phyloP scores from a whole-genome alignment of 1,140 invertebrate species.

The Drosophila pseudoananassae region DNA sequence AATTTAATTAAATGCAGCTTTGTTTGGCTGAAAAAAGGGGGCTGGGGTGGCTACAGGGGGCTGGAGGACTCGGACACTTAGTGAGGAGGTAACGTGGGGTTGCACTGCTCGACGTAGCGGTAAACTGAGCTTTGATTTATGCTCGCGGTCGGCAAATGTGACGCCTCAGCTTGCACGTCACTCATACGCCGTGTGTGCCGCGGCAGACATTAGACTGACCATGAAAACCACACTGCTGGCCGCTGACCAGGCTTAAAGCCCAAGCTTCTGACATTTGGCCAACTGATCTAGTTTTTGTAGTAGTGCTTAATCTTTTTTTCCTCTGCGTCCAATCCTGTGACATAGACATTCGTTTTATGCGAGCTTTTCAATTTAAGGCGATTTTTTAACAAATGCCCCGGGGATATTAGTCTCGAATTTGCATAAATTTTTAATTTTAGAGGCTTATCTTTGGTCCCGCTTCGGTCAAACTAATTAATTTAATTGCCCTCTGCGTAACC shows the following conservation, averaged over 20 bases:
- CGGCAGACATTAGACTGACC: slow-evolving; percentile 53
- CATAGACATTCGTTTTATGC: slow-evolving; percentile 62
- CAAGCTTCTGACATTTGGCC: slow-evolving; percentile 76
- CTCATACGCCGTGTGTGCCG: slow-evolving; percentile 73
- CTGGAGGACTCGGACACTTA: not conserved
- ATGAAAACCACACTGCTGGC: slow-evolving; percentile 51
- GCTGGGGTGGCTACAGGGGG: not conserved
- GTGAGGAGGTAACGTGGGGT: slow-evolving; percentile 27
- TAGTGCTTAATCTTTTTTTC: slow-evolving; percentile 3
- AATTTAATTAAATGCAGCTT: slow-evolving; percentile 56
- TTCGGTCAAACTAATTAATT: slow-evolving; percentile 71
- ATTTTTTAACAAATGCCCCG: slow-evolving; percentile 7
- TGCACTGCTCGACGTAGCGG: slow-evolving; percentile 31
- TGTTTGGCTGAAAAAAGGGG: not conserved
- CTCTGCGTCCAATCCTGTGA: slow-evolving; percentile 57
- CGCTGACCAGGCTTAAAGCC: slow-evolving; percentile 44
- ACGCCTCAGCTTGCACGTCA: slow-evolving; percentile 80
- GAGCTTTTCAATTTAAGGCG: slow-evolving; percentile 44
- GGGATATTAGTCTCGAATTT: slow-evolving; percentile 42
- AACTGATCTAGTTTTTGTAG: slow-evolving; percentile 63
- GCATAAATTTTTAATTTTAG: slow-evolving; percentile 45
- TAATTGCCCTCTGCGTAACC: slow-evolving; percentile 72
- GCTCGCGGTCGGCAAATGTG: slow-evolving; percentile 69
- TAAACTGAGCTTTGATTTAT: slow-evolving; percentile 70
- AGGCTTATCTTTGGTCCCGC: slow-evolving; percentile 37